Base-by-base conservation (phyloP, 2,113 vertebrate genomes). In the Stigmatopora argus region DNA sequence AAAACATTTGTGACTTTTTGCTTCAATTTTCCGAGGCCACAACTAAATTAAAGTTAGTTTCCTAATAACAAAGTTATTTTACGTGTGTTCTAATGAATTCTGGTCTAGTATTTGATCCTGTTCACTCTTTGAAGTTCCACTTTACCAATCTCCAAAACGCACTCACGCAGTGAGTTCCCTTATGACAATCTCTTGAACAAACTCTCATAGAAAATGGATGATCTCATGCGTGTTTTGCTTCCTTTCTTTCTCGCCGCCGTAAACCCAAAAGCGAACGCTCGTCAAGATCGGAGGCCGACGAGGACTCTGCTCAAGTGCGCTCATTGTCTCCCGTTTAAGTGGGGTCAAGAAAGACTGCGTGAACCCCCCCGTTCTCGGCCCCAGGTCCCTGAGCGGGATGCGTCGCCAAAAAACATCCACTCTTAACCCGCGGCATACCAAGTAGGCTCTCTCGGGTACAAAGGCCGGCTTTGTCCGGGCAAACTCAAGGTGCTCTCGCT, bases 301-400 rank as follows among this genome's bases (percentile, higher is more conserved):
- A 74, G 76, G 72, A 70, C 69, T 31, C 65, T 70, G 70, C 73
- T 88, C 78, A 81, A 78, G 79, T 78, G 83, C 56, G 46, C 77
- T 79, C 78, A 89, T 88, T 89, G 83, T 88, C 70, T 86, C 65
- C 63, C 17, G 48, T 82, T 77, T 66, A 84, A 90, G 86, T 86
- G 80, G 86, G 87, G 88, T 90, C 86, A 88, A 75, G 65, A 79
- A 74, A 83, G 81, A 80, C 72, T 73, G 67, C 71, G 67, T 35
- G 26, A 31, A 31, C 26, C 15, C 15, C 10, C 5, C 14, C 5
- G 12, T 23, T 10, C 8, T 10, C 51, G 9, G 10, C 51, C 21
- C 71, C 69, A 72, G 84, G 72, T 74, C 23, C 83, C 46, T 71
- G 72, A 82, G 68, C 61, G 78, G 64, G 65, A 69, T 70, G 73